phyloP scores from a whole-genome alignment of 2,113 vertebrate species.

The Crotophaga sulcirostris region DNA sequence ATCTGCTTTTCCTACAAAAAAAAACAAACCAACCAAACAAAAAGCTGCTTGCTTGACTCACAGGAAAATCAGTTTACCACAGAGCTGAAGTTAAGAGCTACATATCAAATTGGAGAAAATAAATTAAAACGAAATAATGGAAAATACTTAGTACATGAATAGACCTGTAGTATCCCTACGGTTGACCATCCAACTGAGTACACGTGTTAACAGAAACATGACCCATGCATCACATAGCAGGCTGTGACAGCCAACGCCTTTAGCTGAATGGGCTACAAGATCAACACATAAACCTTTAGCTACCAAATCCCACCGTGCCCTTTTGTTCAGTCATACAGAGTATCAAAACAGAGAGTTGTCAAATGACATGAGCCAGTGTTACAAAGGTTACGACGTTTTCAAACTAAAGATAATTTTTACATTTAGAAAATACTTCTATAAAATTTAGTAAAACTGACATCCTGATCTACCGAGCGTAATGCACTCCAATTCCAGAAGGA shows the following conservation, averaged over 20 bases:
- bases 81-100: neutral
- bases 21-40: neutral
- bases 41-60: neutral
- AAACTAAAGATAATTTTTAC: conserved; percentile 50
- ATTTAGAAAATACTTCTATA: conserved; percentile 56
- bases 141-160: conserved; percentile 2
- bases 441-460: conserved; percentile 4
- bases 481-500: neutral
- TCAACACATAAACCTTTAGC: neutral
- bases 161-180: conserved; percentile 2
- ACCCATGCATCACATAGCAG: conserved; percentile 1
- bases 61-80: neutral
- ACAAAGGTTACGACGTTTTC: conserved; percentile 42
- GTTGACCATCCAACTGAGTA: neutral
- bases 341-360: neutral
- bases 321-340: neutral
- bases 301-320: neutral
- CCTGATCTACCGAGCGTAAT: neutral
- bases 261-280: neutral
- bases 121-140: conserved; percentile 46
- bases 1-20: neutral
- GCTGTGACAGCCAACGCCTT: neutral
- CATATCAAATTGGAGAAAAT: conserved; percentile 12
- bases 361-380: conserved; percentile 32
- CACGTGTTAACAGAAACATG: neutral